A percentile compares a stretch with the other conserved stretches of the same genome.
These are phyloP conservation scores for Engystomops pustulosus DNA, from an alignment of 2,113 vertebrate species.

Conservation along the genomic window DNA sequence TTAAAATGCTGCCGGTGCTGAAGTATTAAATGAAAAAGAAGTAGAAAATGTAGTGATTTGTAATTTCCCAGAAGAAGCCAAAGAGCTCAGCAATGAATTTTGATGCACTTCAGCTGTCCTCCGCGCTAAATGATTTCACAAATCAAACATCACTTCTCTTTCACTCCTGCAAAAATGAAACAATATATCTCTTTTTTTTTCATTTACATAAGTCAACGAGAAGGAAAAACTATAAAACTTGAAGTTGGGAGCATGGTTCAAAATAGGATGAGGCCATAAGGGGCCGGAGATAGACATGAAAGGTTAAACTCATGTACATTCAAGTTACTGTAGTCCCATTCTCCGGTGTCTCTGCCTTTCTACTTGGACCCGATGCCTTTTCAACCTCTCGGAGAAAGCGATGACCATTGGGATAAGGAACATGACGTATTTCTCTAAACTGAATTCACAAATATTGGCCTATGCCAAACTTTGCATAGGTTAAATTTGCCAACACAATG, in stretches of 20 bases:
- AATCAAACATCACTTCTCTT: constrained; percentile 53
- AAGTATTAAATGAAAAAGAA: constrained; percentile 47
- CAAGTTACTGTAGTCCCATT: background rate
- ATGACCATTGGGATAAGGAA: too few relatives aligned
- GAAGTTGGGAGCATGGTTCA: background rate
- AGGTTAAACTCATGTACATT: background rate
- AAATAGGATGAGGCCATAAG: background rate
- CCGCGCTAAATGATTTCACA: constrained; percentile 55
- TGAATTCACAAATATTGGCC: too few relatives aligned
- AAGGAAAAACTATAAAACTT: background rate
- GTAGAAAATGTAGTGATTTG: constrained; percentile 52
- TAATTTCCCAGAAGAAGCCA: constrained; percentile 60
- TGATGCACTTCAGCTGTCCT: constrained; percentile 55
- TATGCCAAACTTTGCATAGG: too few relatives aligned
- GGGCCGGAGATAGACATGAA: background rate
- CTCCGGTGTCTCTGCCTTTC: background rate
- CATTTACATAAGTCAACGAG: constrained; percentile 39
- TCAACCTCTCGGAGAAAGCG: too few relatives aligned
- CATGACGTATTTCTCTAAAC: too few relatives aligned
- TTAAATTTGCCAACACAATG: too few relatives aligned
- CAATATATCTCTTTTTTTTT: constrained; percentile 41
- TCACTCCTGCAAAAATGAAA: constrained; percentile 50
- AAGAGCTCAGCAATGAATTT: constrained; percentile 51
- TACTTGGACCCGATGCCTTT: background rate
- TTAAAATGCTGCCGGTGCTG: constrained; percentile 35